Evolutionary conservation across 2,797 vertebrate species (phyloP).

Genomic region (Melanotaenia pygmaea): DNA sequence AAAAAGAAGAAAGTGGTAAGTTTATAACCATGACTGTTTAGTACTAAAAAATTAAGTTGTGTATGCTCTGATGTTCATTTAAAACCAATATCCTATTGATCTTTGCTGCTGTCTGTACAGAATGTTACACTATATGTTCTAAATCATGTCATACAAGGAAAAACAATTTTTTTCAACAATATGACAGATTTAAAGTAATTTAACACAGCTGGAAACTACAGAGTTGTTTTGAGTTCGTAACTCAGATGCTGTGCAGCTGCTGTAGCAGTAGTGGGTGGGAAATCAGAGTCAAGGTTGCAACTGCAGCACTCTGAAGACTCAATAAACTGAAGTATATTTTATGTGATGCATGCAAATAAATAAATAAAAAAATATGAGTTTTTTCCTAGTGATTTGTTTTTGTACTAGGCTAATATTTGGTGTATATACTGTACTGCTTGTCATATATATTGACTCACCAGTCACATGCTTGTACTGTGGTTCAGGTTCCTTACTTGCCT

Average conservation of each 20-base stretch:
- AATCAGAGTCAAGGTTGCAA: conserved; percentile 29
- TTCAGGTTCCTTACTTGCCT: conserved; percentile 83
- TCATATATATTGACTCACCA: conserved; percentile 7
- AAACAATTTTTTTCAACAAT: neutral
- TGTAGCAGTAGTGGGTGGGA: conserved; percentile 12
- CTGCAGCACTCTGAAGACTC: neutral
- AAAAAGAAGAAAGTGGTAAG: conserved; percentile 47
- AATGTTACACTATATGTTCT: neutral
- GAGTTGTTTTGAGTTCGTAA: conserved; percentile 1
- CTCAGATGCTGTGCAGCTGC: conserved; percentile 10
- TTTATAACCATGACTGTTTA: conserved; percentile 17
- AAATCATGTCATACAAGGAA: neutral
- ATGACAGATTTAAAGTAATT: conserved; percentile 11
- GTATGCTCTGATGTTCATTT: conserved; percentile 1
- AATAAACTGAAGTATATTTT: conserved; percentile 7
- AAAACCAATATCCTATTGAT: neutral
- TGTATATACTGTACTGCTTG: neutral
- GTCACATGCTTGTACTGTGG: conserved; percentile 28
- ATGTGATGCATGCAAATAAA: conserved; percentile 9
- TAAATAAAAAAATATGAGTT: neutral
- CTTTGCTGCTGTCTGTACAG: conserved; percentile 4
- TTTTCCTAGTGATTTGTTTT: neutral
- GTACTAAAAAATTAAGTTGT: neutral
- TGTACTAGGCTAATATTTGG: neutral
- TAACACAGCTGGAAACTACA: conserved; percentile 8